Base-by-base conservation (phyloP, 2,888 invertebrate genomes). In the Hyposoter didymator region DNA sequence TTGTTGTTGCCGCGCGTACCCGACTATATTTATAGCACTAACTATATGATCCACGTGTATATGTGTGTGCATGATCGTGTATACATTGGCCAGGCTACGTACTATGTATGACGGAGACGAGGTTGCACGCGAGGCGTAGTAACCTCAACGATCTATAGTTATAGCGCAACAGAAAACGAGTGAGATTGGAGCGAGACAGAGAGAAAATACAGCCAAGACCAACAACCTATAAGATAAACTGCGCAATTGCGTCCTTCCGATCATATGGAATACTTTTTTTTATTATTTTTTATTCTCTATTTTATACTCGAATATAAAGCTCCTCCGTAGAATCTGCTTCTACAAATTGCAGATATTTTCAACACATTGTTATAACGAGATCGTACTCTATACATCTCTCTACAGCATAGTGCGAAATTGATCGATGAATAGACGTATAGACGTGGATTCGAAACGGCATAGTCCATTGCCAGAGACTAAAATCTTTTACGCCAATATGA, bases 181-280 rank as follows among this genome's bases (percentile, higher is more conserved):
- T 32, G 47, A 75, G 62, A 47, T 35, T 28, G 49, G 7, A 43
- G 55, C 3, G 59, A 59, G 45, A 78, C 32, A 49, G 69, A 78
- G 67, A 78, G 55, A 78, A 69, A 66, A 75, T 76, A 80, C 39
- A 72, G 73, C 32, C 66, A 81, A 81, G 84, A 84, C 84, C 84
- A 84, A 81, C 81, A 84, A 84, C 81, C 84, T 84, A 78, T 84
- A 84, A 67, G 43, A 84, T 78, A 81, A 72, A 78, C 84, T 81
- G 84, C 84, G 81, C 84, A 81, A 76, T 81, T 64, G 32, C 76
- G 76, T 78, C 76, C 72, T 76, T 82, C 62, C 19, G 22, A 28
- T 14, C 55, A 14, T 19, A 76, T 66, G 35, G n/a, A 47, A 32
- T 64, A 49, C 19, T 49, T 74, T 28, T 55, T 69, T 19, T 45